Evolutionary conservation across 2,113 vertebrate species (phyloP), one percentile per base, ranked within the genome.

Genomic region (Typhlomys cinereus): DNA sequence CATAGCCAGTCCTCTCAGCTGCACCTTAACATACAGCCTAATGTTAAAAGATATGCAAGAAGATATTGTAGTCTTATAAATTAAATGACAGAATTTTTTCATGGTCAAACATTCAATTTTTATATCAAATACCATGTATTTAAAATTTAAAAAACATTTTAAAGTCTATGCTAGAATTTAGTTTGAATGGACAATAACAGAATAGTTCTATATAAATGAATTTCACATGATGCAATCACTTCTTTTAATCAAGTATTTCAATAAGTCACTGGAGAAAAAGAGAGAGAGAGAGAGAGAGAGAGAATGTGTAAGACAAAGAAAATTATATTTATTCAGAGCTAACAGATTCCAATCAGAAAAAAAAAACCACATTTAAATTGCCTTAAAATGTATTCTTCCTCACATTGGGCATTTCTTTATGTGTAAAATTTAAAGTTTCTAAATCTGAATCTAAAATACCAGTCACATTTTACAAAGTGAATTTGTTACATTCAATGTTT

Each of bases 81-180:
- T 92, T 92, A 95, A 92, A 74, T 54, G 73, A 66, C 48, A 89
- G 46, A 90, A 62, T 5, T 62, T 46, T 62, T 46, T 81, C 46
- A 81, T 8, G 3, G 62, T 61, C 39, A 81, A 75, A 52, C 36
- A 95, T 70, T 61, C 89, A 92, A 75, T 20, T 54, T 79, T 69
- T 59, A 92, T 62, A 90, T 29, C 44, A 93, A 95, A 93, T 31
- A 88, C 34, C 76, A 39, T 18, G 73, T 1, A 89, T 54, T 84
- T 92, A 81, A 92, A 93, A 64, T 89, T 88, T 81, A 95, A 76
- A 70, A 70, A 23, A 64, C 75, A 74, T 88, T 92, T 91, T 96
- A 64, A 83, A 90, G 64, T 9, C 25, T 85, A 69, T 54, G 52
- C 20, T 73, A 83, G 75, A 92, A 95, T 92, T 44, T 25, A 71